These are phyloP conservation scores for Theodoxus fluviatilis DNA, from an alignment of 2,888 invertebrate genomes.

Conservation along the genomic window DNA sequence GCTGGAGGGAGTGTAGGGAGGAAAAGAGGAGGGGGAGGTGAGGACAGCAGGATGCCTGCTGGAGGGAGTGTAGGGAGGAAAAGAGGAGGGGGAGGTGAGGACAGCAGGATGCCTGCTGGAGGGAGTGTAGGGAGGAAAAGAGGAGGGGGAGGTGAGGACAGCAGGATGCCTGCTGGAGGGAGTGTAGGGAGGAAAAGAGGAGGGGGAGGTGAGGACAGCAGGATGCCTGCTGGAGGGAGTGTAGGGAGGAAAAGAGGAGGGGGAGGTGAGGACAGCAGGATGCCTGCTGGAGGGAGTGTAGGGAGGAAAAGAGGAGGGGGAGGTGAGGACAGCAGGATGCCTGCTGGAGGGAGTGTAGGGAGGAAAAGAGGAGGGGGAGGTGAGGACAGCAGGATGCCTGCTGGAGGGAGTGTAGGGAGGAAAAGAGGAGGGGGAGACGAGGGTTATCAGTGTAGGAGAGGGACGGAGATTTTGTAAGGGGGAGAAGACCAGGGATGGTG, in stretches of 20 bases:
- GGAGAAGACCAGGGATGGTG: no score
- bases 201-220: slow-evolving; percentile 20
- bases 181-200: slow-evolving; percentile 11
- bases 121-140: neutral
- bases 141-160: slow-evolving; percentile 25
- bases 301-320: no score
- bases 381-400: neutral
- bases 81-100: slow-evolving; percentile 25
- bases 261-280: slow-evolving; percentile 5
- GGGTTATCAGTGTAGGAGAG: neutral
- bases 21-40: neutral
- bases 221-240: neutral
- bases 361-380: no score
- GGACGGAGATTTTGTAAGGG: neutral
- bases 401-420: neutral
- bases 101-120: neutral
- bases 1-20: neutral
- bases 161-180: neutral
- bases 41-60: neutral
- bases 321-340: neutral
- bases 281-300: neutral
- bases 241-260: slow-evolving; percentile 28
- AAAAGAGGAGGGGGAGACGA: no score
- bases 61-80: neutral
- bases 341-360: neutral